phyloP scores from a whole-genome alignment of 2,888 invertebrate genomes.

The Kryphioiulus occultus region DNA sequence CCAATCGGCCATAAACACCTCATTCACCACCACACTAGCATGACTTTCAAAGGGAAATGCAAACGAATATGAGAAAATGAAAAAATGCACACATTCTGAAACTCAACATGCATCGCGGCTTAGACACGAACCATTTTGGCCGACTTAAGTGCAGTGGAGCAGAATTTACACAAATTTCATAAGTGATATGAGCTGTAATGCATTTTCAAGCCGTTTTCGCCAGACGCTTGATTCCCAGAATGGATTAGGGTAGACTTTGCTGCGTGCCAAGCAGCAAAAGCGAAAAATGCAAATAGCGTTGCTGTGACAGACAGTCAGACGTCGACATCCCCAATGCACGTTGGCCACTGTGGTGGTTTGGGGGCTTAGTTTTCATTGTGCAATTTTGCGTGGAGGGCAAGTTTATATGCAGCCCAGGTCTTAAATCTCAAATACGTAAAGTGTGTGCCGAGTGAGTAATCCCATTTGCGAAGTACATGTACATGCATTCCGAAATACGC shows the following conservation, averaged over 20 bases:
- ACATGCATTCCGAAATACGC: not conserved
- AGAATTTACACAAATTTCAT: constrained; percentile 39
- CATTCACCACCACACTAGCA: no score
- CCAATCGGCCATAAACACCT: no score
- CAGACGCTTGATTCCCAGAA: constrained; percentile 34
- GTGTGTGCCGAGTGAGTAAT: not conserved
- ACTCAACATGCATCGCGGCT: no score
- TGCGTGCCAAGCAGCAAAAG: not conserved
- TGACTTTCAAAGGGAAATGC: no score
- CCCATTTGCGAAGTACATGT: not conserved
- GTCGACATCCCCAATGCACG: not conserved
- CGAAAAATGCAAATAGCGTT: constrained; percentile 24
- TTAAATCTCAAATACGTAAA: not conserved
- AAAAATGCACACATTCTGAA: no score
- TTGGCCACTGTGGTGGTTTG: not conserved
- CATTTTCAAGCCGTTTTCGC: constrained; percentile 27
- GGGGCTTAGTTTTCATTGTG: constrained; percentile 16
- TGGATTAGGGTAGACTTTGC: not conserved
- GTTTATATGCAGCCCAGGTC: not conserved
- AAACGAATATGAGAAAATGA: no score
- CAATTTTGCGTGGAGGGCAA: not conserved
- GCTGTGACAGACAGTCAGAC: not conserved
- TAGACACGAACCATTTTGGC: not conserved
- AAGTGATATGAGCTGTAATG: constrained; percentile 32
- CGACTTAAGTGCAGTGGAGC: constrained; percentile 6